Conservation (phyloP, 2,797 vertebrate species). For the Botia almorhae region DNA sequence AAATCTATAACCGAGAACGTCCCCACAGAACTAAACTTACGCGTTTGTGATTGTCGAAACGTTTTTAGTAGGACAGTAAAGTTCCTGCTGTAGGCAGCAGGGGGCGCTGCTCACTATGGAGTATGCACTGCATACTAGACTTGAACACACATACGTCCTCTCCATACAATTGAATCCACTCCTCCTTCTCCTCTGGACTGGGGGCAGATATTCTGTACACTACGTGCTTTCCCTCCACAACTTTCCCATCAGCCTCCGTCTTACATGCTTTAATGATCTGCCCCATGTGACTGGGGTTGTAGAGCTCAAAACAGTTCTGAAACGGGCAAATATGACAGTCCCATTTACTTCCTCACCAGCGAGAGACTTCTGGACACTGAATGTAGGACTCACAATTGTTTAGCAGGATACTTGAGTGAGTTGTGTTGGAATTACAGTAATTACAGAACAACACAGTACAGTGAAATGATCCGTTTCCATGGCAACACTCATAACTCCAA, state of each 20-base stretch:
- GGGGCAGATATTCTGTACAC: constrained; percentile 98
- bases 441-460: not conserved
- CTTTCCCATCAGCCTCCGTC: constrained; percentile 94
- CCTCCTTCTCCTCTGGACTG: constrained; percentile 94
- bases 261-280: constrained; percentile 99
- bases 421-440: not conserved
- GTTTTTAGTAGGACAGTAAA: not conserved
- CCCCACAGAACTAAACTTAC: not conserved
- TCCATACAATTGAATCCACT: constrained; percentile 89
- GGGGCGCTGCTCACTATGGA: not conserved
- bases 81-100: constrained; percentile 8
- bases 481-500: not conserved
- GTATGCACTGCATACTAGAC: too few species aligned
- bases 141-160: not conserved
- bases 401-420: not conserved
- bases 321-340: constrained; percentile 16
- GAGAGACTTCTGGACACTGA: not conserved
- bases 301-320: constrained; percentile 98
- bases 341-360: not conserved
- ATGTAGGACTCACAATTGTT: not conserved
- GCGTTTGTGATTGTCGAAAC: not conserved
- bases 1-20: constrained; percentile 6
- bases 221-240: constrained; percentile 97
- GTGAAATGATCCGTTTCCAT: not conserved
- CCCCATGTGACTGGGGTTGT: constrained; percentile 95